Base-by-base conservation (phyloP, 2,113 vertebrate genomes). In the Pagrus major region DNA sequence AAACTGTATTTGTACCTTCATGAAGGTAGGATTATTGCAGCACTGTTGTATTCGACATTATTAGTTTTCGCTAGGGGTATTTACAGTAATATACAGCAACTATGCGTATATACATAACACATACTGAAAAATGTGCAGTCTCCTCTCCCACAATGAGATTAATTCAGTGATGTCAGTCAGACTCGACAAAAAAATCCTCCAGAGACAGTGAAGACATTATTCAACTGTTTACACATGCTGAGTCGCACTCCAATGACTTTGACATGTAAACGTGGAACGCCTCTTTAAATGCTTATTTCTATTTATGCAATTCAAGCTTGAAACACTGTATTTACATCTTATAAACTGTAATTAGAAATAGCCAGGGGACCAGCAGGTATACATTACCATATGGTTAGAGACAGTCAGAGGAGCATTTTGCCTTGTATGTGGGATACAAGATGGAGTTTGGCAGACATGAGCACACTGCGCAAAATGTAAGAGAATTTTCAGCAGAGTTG, bases 311-410 rank as follows among this genome's bases (percentile, higher is more conserved):
- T 59, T 72, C 49, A 71, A 27, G 6, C 60, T 47, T 23, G 10
- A 75, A 76, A 47, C 2, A 2, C 10, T 35, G 1, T 39, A 33
- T 80, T 63, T 66, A 39, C 14, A 59, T 60, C 18, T n/a, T 6
- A 37, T 35, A 16, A 55, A 4, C 49, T 0, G 16, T 59, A 51
- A 67, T 80, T n/a, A 44, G 33, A 76, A 71, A 29, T 18, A 25
- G 55, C n/a, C 29, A 39, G 35, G 65, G 59, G 12, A 81, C 9
- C 25, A 27, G 39, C 31, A 37, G 41, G 71, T 73, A 54, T 29
- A 35, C n/a, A 14, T 79, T 25, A 61, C 33, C 65, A 78, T 72
- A 70, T 73, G 68, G 55, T 69, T 46, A 0, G 78, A 76, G 72
- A 68, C 68, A 66, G 52, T 52, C 21, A 56, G 33, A 44, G 35